These are phyloP conservation scores for Spinibarbus caldwelli DNA, from an alignment of 2,797 vertebrate species.

Conservation along the genomic window DNA sequence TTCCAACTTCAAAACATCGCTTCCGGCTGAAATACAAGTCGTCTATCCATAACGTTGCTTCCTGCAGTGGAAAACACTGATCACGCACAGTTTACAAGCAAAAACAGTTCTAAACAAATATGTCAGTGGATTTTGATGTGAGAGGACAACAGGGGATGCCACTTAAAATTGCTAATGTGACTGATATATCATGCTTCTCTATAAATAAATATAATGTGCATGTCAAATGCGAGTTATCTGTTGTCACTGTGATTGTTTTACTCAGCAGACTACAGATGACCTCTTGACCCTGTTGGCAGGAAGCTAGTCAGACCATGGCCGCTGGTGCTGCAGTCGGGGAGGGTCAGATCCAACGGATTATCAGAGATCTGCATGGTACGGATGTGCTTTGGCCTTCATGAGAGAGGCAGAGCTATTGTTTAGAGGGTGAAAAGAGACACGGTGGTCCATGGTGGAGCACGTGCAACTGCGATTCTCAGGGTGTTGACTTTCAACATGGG, in stretches of 20 bases:
- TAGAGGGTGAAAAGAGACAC: not conserved
- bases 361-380: conserved; percentile 93
- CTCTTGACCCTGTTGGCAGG: conserved; percentile 70
- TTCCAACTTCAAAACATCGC: too few relatives aligned
- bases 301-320: conserved; percentile 82
- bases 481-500: conserved; percentile 32
- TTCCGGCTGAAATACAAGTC: too few relatives aligned
- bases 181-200: not conserved
- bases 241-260: conserved; percentile 70
- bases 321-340: conserved; percentile 78
- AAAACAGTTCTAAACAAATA: too few relatives aligned
- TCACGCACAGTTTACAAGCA: too few relatives aligned
- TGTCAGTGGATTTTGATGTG: too few relatives aligned
- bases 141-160: too few relatives aligned
- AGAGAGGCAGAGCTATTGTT: not conserved
- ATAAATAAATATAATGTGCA: not conserved
- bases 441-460: not conserved
- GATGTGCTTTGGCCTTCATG: conserved; percentile 40
- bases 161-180: too few relatives aligned
- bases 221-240: not conserved
- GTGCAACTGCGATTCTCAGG: not conserved
- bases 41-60: too few relatives aligned
- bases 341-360: conserved; percentile 93
- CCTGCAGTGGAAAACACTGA: too few relatives aligned
- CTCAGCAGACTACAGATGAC: conserved; percentile 75